Percentiles rank a stretch among this genome's conserved stretches.
These are phyloP conservation scores for Paratilapia polleni DNA, from an alignment of 2,113 vertebrate genomes.

Conservation along the genomic window DNA sequence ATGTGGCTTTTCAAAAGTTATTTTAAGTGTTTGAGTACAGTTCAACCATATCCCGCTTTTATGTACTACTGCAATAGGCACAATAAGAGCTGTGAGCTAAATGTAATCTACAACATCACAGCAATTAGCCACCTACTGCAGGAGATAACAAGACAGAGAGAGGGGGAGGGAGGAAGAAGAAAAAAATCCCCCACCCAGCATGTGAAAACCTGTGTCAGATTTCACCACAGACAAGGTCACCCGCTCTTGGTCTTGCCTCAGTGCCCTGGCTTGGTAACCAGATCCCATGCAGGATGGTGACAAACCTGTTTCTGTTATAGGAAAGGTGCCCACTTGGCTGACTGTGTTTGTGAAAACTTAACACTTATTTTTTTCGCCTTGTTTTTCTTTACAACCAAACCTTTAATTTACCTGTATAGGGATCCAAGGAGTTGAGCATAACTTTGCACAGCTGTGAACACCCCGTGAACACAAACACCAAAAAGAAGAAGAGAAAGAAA, in stretches of 20 bases:
- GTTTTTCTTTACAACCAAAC: neutral
- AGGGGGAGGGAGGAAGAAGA: constrained; percentile 8
- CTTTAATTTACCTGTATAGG: constrained; percentile 27
- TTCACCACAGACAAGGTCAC: constrained; percentile 77
- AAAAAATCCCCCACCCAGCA: constrained; percentile 69
- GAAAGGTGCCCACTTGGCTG: constrained; percentile 55
- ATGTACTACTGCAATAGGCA: constrained; percentile 18
- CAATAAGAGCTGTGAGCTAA: constrained; percentile 35
- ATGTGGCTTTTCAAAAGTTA: neutral
- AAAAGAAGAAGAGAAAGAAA: neutral
- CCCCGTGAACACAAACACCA: constrained; percentile 6
- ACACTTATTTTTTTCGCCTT: neutral
- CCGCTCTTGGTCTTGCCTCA: constrained; percentile 68
- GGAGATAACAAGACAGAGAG: constrained; percentile 54
- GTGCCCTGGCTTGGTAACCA: constrained; percentile 55
- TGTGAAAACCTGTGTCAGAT: constrained; percentile 78
- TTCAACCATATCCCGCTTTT: constrained; percentile 17
- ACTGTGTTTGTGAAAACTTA: constrained; percentile 54
- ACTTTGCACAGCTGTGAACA: constrained; percentile 30
- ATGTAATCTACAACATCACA: constrained; percentile 60
- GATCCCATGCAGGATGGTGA: constrained; percentile 64
- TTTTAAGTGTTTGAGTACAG: neutral
- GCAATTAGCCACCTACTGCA: constrained; percentile 68
- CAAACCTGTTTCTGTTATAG: constrained; percentile 75
- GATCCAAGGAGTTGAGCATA: constrained; percentile 10